Base-by-base conservation (phyloP, 2,888 invertebrate species). In the Orchestes rusci region DNA sequence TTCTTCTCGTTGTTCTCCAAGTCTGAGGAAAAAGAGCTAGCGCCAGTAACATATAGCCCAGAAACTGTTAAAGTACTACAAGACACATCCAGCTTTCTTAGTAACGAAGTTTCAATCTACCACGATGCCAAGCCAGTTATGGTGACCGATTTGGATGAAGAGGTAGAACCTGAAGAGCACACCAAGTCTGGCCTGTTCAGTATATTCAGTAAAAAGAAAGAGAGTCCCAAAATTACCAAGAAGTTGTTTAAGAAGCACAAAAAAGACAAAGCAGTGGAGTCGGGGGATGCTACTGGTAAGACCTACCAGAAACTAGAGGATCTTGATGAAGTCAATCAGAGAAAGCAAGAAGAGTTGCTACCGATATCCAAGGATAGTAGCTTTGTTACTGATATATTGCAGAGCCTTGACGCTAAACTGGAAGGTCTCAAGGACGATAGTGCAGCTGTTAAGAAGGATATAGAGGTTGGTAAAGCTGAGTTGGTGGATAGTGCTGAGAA, bases 41-140 rank as follows among this genome's bases (percentile, higher is more conserved):
- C 36, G 39, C 36, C 43, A n/a, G 10, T 39, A 4, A 28, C 20
- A 5, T 44, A 51, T 27, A 45, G 41, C 28, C 39, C 47, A 10
- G 48, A 52, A 39, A 37, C 39, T 2, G 27, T 51, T 23, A 51
- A 43, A 32, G 49, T 51, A 3, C 44, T 62, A 52, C 51, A 56
- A 38, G 52, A 56, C 20, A 57, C 59, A 4, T 49, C 54, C 10
- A 46, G 53, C 23, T 61, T 63, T 39, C 45, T 61, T 29, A 44
- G 45, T 23, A 56, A 50, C 1, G 65, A 65, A 56, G 18, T 62
- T 3, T 52, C 56, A 19, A 53, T 57, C 16, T 64, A 63, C 46
- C 60, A 64, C 47, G 60, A 61, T 51, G 56, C 55, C 2, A 57
- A 61, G 48, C 54, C 51, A 17, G 49, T 55, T 20, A 32, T 54